Conservation (phyloP, 1,140 invertebrate species). For the Calephelis virginiensis region DNA sequence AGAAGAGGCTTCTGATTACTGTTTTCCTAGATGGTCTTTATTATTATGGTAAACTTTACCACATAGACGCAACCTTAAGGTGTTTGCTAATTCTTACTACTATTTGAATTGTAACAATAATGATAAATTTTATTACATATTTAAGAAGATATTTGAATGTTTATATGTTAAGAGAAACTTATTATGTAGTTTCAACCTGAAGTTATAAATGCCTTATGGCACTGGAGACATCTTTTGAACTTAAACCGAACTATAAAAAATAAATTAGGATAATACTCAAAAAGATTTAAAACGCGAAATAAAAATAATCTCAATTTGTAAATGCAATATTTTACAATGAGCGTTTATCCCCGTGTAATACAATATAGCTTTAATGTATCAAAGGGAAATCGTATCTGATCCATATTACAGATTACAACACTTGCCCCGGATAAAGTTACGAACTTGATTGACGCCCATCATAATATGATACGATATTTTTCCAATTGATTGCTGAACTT, state of each 20-base stretch:
- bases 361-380: constrained; percentile 9
- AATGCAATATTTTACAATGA: constrained; percentile 8
- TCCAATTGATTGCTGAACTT: too few species aligned
- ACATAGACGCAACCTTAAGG: not conserved
- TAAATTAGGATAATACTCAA: too few species aligned
- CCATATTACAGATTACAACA: not conserved
- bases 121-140: too few species aligned
- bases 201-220: too few species aligned
- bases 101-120: too few species aligned
- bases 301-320: not conserved
- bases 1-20: too few species aligned
- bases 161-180: too few species aligned
- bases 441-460: constrained; percentile 1
- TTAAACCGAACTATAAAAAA: too few species aligned
- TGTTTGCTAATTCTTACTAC: too few species aligned
- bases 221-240: too few species aligned
- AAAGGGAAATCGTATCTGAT: constrained; percentile 9
- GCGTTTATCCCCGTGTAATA: constrained; percentile 5
- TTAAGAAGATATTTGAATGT: too few species aligned
- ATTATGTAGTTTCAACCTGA: too few species aligned
- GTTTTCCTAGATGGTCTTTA: not conserved
- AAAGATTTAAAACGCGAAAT: not conserved
- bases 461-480: not conserved
- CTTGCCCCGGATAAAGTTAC: not conserved
- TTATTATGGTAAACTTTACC: not conserved